phyloP scores from a whole-genome alignment of 2,888 invertebrate species.

The Diplolepis rosae region DNA sequence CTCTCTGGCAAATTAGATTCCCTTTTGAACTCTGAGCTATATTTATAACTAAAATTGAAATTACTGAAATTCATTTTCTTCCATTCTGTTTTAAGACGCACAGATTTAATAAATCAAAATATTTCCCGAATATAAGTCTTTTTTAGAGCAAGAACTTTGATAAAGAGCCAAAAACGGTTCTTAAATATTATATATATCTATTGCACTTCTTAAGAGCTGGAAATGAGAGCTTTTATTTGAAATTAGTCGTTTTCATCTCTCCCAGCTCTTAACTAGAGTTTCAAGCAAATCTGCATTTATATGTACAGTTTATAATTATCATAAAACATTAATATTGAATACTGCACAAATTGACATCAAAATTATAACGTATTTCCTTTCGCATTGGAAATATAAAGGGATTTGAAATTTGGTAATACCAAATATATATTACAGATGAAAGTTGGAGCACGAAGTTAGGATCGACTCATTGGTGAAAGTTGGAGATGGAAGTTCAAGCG shows the following conservation, averaged over 20 bases:
- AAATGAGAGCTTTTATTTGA: background rate
- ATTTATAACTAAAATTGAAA: too few species aligned
- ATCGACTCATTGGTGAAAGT: constrained; percentile 4
- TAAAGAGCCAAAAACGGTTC: background rate
- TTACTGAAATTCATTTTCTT: too few species aligned
- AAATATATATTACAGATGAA: background rate
- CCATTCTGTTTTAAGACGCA: too few species aligned
- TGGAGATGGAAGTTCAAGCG: constrained; percentile 27
- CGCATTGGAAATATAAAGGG: background rate
- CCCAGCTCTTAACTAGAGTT: background rate
- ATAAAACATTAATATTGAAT: too few species aligned
- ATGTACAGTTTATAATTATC: background rate
- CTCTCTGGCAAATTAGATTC: constrained; percentile 1
- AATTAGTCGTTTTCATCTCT: background rate
- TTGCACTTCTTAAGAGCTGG: background rate
- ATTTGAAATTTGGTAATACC: background rate
- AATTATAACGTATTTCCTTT: background rate
- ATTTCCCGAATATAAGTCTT: too few species aligned
- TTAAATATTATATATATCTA: background rate
- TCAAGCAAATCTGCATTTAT: too few species aligned
- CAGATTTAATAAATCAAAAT: too few species aligned
- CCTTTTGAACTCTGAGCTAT: background rate
- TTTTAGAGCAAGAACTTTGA: too few species aligned
- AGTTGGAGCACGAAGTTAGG: background rate
- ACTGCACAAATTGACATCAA: too few species aligned